A percentile compares a stretch with the other conserved stretches of the same genome.
Conservation (phyloP, 2,797 vertebrate genomes). For the Bufotes viridis region DNA sequence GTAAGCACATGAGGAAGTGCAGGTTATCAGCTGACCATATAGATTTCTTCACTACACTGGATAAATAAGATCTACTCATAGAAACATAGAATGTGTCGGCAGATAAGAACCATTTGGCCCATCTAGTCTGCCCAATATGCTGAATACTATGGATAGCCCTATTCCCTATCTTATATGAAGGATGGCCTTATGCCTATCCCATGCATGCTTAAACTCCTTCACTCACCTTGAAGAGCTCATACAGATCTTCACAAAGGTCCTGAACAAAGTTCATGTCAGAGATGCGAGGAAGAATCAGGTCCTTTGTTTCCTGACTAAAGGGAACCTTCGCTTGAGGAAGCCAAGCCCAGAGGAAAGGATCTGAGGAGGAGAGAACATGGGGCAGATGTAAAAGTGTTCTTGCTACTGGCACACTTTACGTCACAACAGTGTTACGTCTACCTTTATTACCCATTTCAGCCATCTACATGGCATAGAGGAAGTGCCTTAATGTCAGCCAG, state of each 20-base stretch:
- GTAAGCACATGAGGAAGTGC: background rate
- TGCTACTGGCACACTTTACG: background rate
- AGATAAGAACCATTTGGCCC: too few species aligned
- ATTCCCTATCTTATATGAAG: too few species aligned
- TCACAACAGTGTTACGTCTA: too few species aligned
- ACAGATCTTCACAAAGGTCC: conserved; percentile 97
- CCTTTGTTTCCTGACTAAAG: conserved; percentile 93
- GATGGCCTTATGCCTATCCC: too few species aligned
- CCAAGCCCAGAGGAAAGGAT: conserved; percentile 99
- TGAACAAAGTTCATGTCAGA: conserved; percentile 99
- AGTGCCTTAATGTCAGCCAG: too few species aligned
- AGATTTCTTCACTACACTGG: background rate
- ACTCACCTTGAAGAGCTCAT: conserved; percentile 95
- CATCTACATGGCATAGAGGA: too few species aligned
- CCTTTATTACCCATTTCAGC: too few species aligned
- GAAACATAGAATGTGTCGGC: too few species aligned
- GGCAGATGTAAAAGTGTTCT: background rate
- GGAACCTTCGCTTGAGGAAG: conserved; percentile 94
- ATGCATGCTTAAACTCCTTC: too few species aligned
- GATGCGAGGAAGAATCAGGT: conserved; percentile 88
- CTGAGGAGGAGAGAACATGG: conserved; percentile 69
- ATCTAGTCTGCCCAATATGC: too few species aligned
- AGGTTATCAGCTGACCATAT: background rate
- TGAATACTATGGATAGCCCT: too few species aligned
- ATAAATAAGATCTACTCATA: conserved; percentile 48